phyloP scores from a whole-genome alignment of 2,113 vertebrate species.

The Phaethon lepturus region DNA sequence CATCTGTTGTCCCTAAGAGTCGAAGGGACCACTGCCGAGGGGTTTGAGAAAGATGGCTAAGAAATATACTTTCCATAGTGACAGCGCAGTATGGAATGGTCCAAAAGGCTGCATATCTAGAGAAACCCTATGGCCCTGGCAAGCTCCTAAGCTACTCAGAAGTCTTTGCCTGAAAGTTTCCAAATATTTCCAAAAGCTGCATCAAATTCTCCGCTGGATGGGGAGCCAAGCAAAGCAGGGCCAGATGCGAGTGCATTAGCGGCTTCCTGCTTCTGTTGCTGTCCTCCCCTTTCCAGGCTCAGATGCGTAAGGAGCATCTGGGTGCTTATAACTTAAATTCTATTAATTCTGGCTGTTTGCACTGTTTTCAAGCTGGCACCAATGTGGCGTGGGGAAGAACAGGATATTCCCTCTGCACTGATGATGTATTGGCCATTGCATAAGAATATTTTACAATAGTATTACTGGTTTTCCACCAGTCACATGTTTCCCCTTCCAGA shows the following conservation, averaged over 20 bases:
- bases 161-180: not conserved
- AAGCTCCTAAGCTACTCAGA: not conserved
- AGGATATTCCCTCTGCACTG: not conserved
- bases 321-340: not conserved
- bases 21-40: not conserved
- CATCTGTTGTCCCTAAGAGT: not conserved
- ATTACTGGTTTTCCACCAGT: not conserved
- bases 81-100: not conserved
- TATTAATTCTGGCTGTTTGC: not conserved
- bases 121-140: not conserved
- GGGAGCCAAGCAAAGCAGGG: not conserved
- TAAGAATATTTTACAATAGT: not conserved
- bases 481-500: not conserved
- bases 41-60: not conserved
- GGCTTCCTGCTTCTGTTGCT: not conserved
- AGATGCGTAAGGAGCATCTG: not conserved
- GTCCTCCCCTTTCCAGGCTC: not conserved
- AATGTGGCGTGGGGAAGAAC: rapidly evolving
- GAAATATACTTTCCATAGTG: not conserved
- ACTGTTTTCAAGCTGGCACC: not conserved
- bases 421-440: not conserved
- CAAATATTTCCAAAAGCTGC: not conserved
- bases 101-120: not conserved
- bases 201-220: not conserved
- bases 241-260: not conserved